Percentiles rank a stretch among this genome's conserved stretches.
phyloP scores from a whole-genome alignment of 2,797 vertebrate genomes.

The Urosaurus nigricauda region DNA sequence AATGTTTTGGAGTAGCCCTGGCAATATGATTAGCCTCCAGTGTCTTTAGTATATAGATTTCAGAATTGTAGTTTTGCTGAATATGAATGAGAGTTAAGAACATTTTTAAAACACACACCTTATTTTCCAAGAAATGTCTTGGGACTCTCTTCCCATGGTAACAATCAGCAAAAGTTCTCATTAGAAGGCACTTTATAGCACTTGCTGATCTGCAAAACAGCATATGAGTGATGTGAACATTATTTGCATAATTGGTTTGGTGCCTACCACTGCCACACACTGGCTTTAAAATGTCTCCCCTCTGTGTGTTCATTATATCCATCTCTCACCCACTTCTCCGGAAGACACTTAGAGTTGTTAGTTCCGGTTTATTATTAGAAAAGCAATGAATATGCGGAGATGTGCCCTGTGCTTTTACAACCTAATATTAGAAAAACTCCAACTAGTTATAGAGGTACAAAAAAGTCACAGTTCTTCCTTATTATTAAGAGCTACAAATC shows the following conservation, averaged over 20 bases:
- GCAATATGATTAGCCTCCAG: background rate
- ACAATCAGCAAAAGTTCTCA: slow-evolving; percentile 65
- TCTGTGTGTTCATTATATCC: slow-evolving; percentile 67
- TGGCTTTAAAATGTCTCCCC: slow-evolving; percentile 66
- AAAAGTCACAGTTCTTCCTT: slow-evolving; percentile 27
- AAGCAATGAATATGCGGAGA: slow-evolving; percentile 64
- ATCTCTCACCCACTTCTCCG: slow-evolving; percentile 57
- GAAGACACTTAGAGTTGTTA: slow-evolving; percentile 63
- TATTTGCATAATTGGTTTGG: slow-evolving; percentile 70
- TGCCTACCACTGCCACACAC: slow-evolving; percentile 51
- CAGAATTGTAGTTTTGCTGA: slow-evolving; percentile 15
- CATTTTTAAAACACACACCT: background rate
- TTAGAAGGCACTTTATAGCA: slow-evolving; percentile 65
- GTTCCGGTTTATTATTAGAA: slow-evolving; percentile 69
- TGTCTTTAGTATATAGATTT: background rate
- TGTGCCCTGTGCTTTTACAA: slow-evolving; percentile 45
- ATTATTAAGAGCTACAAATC: slow-evolving; percentile 36
- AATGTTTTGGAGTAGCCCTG: too few relatives aligned
- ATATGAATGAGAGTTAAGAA: slow-evolving; percentile 40
- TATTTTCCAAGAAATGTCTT: slow-evolving; percentile 8
- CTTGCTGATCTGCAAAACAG: slow-evolving; percentile 71
- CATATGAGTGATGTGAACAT: slow-evolving; percentile 58
- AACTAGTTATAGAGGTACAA: slow-evolving; percentile 5
- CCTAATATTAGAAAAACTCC: slow-evolving; percentile 43
- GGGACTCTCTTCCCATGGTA: slow-evolving; percentile 55